Evolutionary conservation across 2,888 invertebrate genomes (phyloP).

Genomic region (Pammene fasciana): DNA sequence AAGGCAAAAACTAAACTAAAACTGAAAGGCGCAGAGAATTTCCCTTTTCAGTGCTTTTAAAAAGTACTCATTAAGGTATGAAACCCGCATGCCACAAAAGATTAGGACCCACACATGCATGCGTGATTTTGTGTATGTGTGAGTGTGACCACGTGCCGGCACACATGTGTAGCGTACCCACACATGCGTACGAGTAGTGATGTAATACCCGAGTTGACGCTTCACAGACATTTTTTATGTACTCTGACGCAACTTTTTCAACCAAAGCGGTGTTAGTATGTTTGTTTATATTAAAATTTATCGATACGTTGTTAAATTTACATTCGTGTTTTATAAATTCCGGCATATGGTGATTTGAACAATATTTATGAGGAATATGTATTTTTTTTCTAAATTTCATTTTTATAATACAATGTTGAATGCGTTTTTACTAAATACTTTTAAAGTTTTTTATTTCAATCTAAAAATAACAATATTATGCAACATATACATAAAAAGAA

Average conservation of each 20-base stretch:
- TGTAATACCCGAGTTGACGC: slow-evolving; percentile 78
- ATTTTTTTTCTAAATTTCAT: background rate
- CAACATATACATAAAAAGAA: no score
- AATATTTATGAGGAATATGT: background rate
- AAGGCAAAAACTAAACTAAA: slow-evolving; percentile 45
- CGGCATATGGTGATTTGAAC: slow-evolving; percentile 17
- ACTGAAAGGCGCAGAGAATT: slow-evolving; percentile 63
- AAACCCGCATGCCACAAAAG: slow-evolving; percentile 81
- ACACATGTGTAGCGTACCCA: slow-evolving; percentile 50
- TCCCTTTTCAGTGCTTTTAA: slow-evolving; percentile 76
- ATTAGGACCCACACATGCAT: slow-evolving; percentile 69
- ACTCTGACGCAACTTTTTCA: slow-evolving; percentile 81
- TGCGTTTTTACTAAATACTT: no score
- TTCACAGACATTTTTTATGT: slow-evolving; percentile 82
- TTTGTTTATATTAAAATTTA: slow-evolving; percentile 49
- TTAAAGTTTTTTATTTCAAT: no score
- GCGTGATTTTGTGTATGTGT: slow-evolving; percentile 40
- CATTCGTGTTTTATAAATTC: slow-evolving; percentile 9
- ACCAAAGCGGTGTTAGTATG: slow-evolving; percentile 65
- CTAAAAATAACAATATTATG: no score
- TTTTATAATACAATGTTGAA: background rate
- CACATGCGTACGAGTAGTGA: slow-evolving; percentile 63
- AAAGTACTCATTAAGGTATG: slow-evolving; percentile 77
- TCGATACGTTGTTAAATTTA: slow-evolving; percentile 25
- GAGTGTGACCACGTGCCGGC: slow-evolving; percentile 41